Conservation (phyloP, 1,140 invertebrate species). For the Oncopodura yosiiana region DNA sequence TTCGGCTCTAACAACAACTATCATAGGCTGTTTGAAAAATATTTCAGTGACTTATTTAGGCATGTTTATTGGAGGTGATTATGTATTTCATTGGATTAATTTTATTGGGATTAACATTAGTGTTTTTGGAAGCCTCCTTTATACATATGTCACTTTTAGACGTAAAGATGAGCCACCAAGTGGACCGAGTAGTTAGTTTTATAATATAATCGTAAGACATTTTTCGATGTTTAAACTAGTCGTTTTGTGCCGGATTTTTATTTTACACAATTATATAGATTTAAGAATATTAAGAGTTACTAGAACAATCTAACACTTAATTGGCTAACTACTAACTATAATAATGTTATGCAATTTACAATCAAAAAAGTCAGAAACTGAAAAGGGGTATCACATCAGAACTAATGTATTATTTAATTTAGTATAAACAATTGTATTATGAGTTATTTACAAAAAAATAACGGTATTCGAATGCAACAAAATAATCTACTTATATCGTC, state of each 20-base stretch:
- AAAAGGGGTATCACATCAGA: too few relatives aligned
- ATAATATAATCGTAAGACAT: not conserved
- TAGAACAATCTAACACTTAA: too few relatives aligned
- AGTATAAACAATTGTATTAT: too few relatives aligned
- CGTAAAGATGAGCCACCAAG: conserved; percentile 21
- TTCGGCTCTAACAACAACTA: conserved; percentile 95
- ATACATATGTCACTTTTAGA: conserved; percentile 67
- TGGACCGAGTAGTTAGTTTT: not conserved
- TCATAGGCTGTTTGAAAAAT: conserved; percentile 95
- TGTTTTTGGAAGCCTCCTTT: conserved; percentile 68
- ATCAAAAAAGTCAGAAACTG: too few relatives aligned
- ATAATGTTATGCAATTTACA: too few relatives aligned
- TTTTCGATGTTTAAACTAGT: not conserved
- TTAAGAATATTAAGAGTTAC: too few relatives aligned
- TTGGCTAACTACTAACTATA: too few relatives aligned
- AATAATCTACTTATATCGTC: too few relatives aligned
- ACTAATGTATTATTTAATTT: too few relatives aligned
- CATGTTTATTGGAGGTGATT: conserved; percentile 96
- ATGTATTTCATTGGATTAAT: conserved; percentile 84
- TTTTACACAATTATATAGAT: too few relatives aligned
- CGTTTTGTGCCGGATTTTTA: not conserved
- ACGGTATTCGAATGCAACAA: too few relatives aligned
- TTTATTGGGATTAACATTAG: conserved; percentile 90
- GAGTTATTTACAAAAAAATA: too few relatives aligned
- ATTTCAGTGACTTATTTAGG: conserved; percentile 84